Conservation (phyloP, 2,888 invertebrate species). For the Ethmia dodecea region DNA sequence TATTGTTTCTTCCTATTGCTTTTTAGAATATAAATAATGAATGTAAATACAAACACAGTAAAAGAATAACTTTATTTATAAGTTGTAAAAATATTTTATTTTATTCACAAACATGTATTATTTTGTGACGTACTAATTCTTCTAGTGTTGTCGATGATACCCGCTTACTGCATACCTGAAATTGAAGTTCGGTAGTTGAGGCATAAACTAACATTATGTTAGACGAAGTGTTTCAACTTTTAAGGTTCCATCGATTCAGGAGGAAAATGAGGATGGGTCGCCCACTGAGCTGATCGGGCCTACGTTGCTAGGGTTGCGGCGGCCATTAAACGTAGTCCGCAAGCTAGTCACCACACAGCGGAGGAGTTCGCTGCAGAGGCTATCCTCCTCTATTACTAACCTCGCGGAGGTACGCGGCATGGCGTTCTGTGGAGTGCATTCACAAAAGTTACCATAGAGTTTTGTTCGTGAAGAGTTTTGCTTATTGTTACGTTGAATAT, state of each 20-base stretch:
- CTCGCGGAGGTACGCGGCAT: slow-evolving; percentile 68
- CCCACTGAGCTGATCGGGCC: slow-evolving; percentile 41
- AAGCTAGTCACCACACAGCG: slow-evolving; percentile 71
- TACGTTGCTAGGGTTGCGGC: slow-evolving; percentile 58
- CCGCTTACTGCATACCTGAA: too few relatives aligned
- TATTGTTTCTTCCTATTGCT: too few relatives aligned
- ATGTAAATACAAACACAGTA: too few relatives aligned
- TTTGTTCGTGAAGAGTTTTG: neutral
- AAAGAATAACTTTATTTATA: too few relatives aligned
- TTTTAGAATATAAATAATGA: too few relatives aligned
- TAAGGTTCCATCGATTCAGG: slow-evolving; percentile 61
- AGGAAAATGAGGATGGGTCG: slow-evolving; percentile 52
- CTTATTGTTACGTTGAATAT: neutral
- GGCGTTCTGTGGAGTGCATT: slow-evolving; percentile 45
- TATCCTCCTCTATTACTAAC: slow-evolving; percentile 70
- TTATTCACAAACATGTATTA: too few relatives aligned
- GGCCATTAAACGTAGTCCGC: slow-evolving; percentile 70
- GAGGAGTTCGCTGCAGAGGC: slow-evolving; percentile 66
- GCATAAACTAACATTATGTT: neutral
- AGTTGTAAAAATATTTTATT: too few relatives aligned
- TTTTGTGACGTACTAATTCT: too few relatives aligned
- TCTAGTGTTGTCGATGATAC: too few relatives aligned
- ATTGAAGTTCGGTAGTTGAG: neutral
- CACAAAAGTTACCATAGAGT: slow-evolving; percentile 24
- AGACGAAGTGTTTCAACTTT: slow-evolving; percentile 43